Evolutionary conservation across 2,888 invertebrate genomes (phyloP), one percentile per base, ranked within the genome.

Genomic region (Dryadula phaetusa): DNA sequence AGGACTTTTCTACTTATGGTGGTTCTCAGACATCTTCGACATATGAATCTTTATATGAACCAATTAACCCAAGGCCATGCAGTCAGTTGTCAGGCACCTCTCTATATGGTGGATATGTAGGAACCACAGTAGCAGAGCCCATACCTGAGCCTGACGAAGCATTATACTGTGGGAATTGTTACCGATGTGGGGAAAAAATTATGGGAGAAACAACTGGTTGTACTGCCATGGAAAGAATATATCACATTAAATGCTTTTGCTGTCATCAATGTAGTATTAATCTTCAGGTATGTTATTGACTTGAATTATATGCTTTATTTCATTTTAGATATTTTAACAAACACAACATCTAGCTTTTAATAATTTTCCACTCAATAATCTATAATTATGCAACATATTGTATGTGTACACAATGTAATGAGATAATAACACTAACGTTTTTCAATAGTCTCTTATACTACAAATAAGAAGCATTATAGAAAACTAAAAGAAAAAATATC

Each of bases 151-250:
- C 94, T 12, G 93, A 94, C 62, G 95, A 95, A 69, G 96, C 88
- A 3, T 94, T 97, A 75, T 95, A 95, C 76, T 96, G 95, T 87
- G 98, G 98, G 0, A 96, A 97, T 78, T 99, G 99, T 84, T 96
- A 96, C 56, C 96, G 97, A 78, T 99, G 99, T 88, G 96, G 97
- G 0, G 96, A 97, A 77, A 97, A 97, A 84, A 98, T 99, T 62
- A 95, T 98, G 80, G 98, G 98, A 0, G 99, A 99, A 88, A 98
- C 97, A 25, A 98, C 97, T 37, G 99, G 99, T 0, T 99, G 99
- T 81, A 98, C 99, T 0, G 99, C 99, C 0, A 98, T 99, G 97
- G 98, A 98, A 79, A 97, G 98, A 86, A 96, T 99, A 66, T 99
- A 98, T 86, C 99, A 99, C 81, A 97, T 98, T 68, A 95, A 95